Base-by-base conservation (phyloP, 2,888 invertebrate species). In the Platynereis dumerilii region DNA sequence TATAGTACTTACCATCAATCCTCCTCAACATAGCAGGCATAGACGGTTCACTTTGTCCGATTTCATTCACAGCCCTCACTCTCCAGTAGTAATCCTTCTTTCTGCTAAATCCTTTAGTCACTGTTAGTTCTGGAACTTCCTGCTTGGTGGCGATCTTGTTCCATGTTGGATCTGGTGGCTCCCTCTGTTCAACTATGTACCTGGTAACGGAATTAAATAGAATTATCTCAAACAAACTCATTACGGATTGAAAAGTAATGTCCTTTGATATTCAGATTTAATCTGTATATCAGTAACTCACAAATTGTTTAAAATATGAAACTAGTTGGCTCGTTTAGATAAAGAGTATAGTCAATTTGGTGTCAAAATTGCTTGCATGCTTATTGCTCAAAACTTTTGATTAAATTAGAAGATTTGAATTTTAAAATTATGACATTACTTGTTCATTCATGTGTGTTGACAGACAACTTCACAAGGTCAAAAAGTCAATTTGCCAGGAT, bases 11-110 rank as follows among this genome's bases (percentile, higher is more conserved):
- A 69, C 68, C 64, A 62, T 67, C 69, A 28, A 58, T 65, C 24
- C 61, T 66, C 20, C 64, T 61, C 7, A 81, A 67, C 15, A 76
- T 74, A 7, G 75, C 77, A 5, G 78, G 75, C 1, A 96, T 95
- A 61, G 96, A 96, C 0, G 98, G 96, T 82, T 98, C 98, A 84
- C 95, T 95, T 70, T 95, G 90, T 58, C 98, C 98, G 83, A 92
- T 94, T 83, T 94, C 93, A 86, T 97, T 98, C 83, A 96, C 96
- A 3, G 98, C 97, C 34, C 96, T 89, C 48, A 98, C 90, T 68
- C 99, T 88, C 87, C 97, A 96, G 84, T 92, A 92, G 86, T 98
- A 98, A 85, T 97, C 96, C 72, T 92, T 89, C 17, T 55, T 58
- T 20, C 68, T 58, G 55, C 48, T 67, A 29, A 69, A n/a, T 55